Evolutionary conservation across 2,797 vertebrate genomes (phyloP), one percentile per base, ranked within the genome.

Genomic region (Hozukius guyotensis): DNA sequence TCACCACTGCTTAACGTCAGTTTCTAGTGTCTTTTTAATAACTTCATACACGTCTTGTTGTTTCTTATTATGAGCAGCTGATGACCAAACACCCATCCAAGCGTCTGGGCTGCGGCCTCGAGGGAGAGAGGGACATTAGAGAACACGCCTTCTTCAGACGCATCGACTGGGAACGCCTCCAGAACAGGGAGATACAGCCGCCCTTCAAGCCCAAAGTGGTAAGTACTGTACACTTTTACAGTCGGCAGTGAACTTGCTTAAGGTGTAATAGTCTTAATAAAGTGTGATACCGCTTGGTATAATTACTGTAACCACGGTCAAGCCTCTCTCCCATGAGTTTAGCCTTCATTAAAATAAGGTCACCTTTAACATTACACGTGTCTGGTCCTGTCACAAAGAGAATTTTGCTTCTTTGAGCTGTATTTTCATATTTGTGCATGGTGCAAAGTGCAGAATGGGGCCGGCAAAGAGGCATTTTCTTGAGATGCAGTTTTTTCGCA

Each of bases 191-290:
- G 91, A 97, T 99, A 78, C 98, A 99, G 92, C 98, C 98, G 0
- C 98, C 98, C 0, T 99, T 98, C 96, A 99, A 99, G 86, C 98
- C 98, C 29, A 99, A 98, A 98, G 95, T 96, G 96, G 98, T 99
- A 92, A 97, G 97, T 96, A 5, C 60, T 42, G 5, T 55, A 70
- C 12, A 55, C 42, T 55, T 65, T 29, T 20, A 29, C 56, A 55
- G 11, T 12, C 3, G 25, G 25, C 25, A 27, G 25, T 27, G 25
- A 27, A 27, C 25, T 27, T 27, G 25, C 25, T 27, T 27, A 27
- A 27, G 25, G 25, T 27, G 25, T 27, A 27, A 38, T 38, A 27
- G 20, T 68, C 20, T 34, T 14, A 38, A 75, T 71, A 31, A 74
- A 75, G 22, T 20, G 24, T 31, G 31, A 22, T n/a, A 9, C 49